A percentile compares a stretch with the other conserved stretches of the same genome.
These are phyloP conservation scores for Cliona cf. orientalis DNA, from an alignment of 37 sponge, comb jelly and placozoan genomes.

Conservation along the genomic window DNA sequence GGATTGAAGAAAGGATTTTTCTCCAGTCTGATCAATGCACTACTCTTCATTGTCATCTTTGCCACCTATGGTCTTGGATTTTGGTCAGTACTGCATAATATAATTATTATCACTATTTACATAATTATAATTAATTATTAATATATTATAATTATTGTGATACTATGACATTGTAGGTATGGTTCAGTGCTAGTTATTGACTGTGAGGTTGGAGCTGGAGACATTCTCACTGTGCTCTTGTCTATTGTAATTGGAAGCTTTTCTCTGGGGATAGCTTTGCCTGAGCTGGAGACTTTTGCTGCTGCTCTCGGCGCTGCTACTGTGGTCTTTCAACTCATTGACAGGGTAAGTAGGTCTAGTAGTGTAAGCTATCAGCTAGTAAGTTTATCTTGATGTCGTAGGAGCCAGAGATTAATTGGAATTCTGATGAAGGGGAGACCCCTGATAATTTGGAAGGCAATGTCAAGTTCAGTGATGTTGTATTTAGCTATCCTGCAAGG, in stretches of 20 bases:
- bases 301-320: conserved; percentile 76
- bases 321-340: conserved; percentile 78
- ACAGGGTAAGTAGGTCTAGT: conserved; percentile 54
- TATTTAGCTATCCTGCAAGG: conserved; percentile 88
- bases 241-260: conserved; percentile 76
- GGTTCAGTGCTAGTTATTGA: conserved; percentile 52
- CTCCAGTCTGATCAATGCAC: conserved; percentile 31
- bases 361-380: neutral
- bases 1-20: conserved; percentile 64
- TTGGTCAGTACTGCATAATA: conserved; percentile 83
- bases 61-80: conserved; percentile 84
- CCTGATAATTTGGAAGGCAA: conserved; percentile 67
- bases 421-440: conserved; percentile 52
- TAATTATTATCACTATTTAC: no score
- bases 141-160: no score
- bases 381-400: conserved; percentile 16
- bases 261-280: conserved; percentile 81
- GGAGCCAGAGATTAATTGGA: conserved; percentile 76
- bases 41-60: conserved; percentile 61
- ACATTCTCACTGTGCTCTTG: conserved; percentile 79
- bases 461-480: conserved; percentile 79
- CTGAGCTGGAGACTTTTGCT: conserved; percentile 82
- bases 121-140: no score
- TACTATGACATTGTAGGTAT: no score
- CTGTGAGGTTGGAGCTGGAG: conserved; percentile 64